A percentile compares a stretch with the other conserved stretches of the same genome.
Evolutionary conservation across 2,888 invertebrate genomes (phyloP).

Genomic region (Dromius quadrimaculatus): DNA sequence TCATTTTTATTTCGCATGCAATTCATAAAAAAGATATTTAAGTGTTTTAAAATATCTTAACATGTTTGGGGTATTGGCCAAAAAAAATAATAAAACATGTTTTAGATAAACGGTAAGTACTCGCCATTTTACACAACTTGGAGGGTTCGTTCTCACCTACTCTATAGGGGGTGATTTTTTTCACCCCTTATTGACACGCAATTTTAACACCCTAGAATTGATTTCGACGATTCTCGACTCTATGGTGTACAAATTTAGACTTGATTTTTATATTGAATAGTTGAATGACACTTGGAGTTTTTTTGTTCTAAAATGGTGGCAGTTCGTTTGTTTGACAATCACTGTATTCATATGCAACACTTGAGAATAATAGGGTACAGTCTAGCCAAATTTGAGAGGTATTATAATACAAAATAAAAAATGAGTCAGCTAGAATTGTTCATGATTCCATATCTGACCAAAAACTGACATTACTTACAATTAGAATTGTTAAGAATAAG

Average conservation of each 20-base stretch:
- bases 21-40: conserved; percentile 14
- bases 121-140: conserved; percentile 50
- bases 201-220: conserved; percentile 53
- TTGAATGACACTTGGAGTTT: conserved; percentile 6
- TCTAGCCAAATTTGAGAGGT: no score
- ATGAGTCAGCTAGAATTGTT: no score
- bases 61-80: conserved; percentile 65
- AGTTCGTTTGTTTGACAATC: not conserved
- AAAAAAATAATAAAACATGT: conserved; percentile 57
- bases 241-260: conserved; percentile 29
- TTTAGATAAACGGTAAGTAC: conserved; percentile 63
- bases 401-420: no score
- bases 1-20: not conserved
- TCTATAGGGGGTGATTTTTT: conserved; percentile 44
- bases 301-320: conserved; percentile 39
- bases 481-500: no score
- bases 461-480: no score
- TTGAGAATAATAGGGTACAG: no score
- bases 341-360: conserved; percentile 7
- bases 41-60: conserved; percentile 55
- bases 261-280: not conserved
- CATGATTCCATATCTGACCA: no score
- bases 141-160: not conserved
- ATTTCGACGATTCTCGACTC: conserved; percentile 48
- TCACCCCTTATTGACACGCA: conserved; percentile 60